Base-by-base conservation (phyloP, 1,140 invertebrate genomes). In the Andricus grossulariae region DNA sequence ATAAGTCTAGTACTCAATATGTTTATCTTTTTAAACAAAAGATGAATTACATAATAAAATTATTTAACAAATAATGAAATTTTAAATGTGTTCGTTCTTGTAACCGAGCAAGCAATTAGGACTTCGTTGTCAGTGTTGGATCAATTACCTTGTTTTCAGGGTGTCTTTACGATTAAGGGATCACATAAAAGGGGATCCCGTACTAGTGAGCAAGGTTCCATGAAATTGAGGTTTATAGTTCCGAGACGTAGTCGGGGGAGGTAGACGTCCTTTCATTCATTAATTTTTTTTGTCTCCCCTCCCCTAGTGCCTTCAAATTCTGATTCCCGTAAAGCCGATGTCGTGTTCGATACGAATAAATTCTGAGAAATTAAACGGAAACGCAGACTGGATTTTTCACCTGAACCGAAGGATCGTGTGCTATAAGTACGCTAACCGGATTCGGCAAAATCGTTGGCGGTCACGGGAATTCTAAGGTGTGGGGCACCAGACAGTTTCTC, bases 201-300 rank as follows among this genome's bases (percentile, higher is more conserved):
- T 55, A 19, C 19, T 10, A 55, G 21, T 55, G 18, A 55, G n/a
- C 6, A 54, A 54, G 52, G 18, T 55, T 55, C 54, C 8, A n/a
- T 55, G 54, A 55, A 55, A 55, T 55, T 55, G 54, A 55, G 54
- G 54, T 2, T 54, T 54, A 54, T 55, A 55, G 54, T 55, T 55
- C 54, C 18, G 18, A 54, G 18, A 54, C 16, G 7, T 54, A 18
- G n/a, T 54, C 19, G 8, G 4, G 52, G n/a, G 18, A 54, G 18
- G 52, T 54, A 54, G n/a, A 76, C 73, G 77, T 78, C 79, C 77
- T 79, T 81, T 79, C 73, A 74, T 76, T 75, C 78, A 74, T 83
- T 81, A 78, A 80, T 83, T 80, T 76, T 80, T 82, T 82, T 83
- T 80, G 80, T 75, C 60, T 78, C 21, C 60, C 78, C 79, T 79